Evolutionary conservation across 2,797 vertebrate species (phyloP), one percentile per base, ranked within the genome.

Genomic region (Darevskia mixta): DNA sequence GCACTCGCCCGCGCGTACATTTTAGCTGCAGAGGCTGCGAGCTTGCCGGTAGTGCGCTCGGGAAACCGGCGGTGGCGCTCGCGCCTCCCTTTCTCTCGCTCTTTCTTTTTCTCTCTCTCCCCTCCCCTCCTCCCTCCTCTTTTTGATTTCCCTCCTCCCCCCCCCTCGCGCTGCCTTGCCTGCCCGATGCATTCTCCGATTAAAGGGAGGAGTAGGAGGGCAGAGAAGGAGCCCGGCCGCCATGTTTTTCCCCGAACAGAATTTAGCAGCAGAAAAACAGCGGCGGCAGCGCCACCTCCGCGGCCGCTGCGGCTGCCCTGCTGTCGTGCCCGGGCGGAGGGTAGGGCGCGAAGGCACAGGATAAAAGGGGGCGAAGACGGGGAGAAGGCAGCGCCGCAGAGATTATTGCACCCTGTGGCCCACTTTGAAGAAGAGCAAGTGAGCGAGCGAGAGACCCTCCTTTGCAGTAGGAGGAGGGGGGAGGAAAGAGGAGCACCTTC

Each of bases 151-250:
- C 55, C 81, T 95, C 69, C 27, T 92, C 67, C 87, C 72, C 79
- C n/a, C 43, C 58, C 58, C 15, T 91, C 93, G 86, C 49, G 13
- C 49, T 93, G 94, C 94, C 90, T 92, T 92, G 93, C 88, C 81
- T 81, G 94, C 95, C 95, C 96, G 94, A 95, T 96, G 95, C 95
- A 96, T 96, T 96, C 95, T 96, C 96, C 96, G 96, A 95, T 96
- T 96, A 96, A 95, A 95, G 96, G 96, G 96, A 95, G 96, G 96
- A 98, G 97, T 97, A 96, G 96, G 96, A 95, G 95, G 95, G 98
- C 90, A 95, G 94, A 95, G 95, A 95, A 96, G 95, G 95, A 95
- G 95, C 95, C 96, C 96, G 96, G 98, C 98, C 98, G 98, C 98
- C 98, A 98, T 99, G 98, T 98, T 98, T 98, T 97, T 8, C 79